Evolutionary conservation across 1,140 invertebrate genomes (phyloP), one percentile per base, ranked within the genome.

Genomic region (Choristoneura fumiferana): DNA sequence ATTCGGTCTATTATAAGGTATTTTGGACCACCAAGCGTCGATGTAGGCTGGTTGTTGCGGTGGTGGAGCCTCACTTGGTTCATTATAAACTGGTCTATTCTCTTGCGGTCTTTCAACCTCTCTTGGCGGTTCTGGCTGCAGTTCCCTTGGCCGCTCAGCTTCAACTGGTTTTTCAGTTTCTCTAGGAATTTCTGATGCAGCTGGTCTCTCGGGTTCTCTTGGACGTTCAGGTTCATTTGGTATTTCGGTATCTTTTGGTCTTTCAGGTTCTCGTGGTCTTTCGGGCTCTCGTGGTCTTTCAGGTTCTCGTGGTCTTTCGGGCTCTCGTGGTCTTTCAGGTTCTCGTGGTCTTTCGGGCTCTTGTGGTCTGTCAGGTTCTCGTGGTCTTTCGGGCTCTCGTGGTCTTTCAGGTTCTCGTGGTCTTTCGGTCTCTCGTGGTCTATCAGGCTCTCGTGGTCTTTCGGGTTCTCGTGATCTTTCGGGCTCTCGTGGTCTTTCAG

Each of bases 211-310:
- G 6, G 53, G 14, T 52, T 66, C 34, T 10, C 22, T n/a, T 49
- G 63, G 40, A 65, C 36, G 45, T 59, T 54, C 43, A 36, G 64
- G 59, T 29, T 54, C 38, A 14, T 43, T 38, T 38, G 58, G 43
- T 56, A 12, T 35, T 14, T 35, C 37, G 4, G 49, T 8, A 8
- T 53, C 22, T 12, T 4, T 18, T n/a, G 34, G 34, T 17, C 17
- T 1, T 55, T 37, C 54, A 22, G 54, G 35, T 17, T 37, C 37
- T 17, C 54, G 37, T n/a, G 49, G 9, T 52, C 34, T 58, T 56
- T 58, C 54, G 35, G 57, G 22, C 49, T 66, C 60, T 29, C 22
- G n/a, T n/a, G n/a, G n/a, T n/a, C n/a, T 29, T 29, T 2, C 22
- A 29, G 22, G 22, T 29, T 29, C 22, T 34, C 55, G 38, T 10